Base-by-base conservation (phyloP, 92 coral and sea anemone genomes). In the Bergia sp. region DNA sequence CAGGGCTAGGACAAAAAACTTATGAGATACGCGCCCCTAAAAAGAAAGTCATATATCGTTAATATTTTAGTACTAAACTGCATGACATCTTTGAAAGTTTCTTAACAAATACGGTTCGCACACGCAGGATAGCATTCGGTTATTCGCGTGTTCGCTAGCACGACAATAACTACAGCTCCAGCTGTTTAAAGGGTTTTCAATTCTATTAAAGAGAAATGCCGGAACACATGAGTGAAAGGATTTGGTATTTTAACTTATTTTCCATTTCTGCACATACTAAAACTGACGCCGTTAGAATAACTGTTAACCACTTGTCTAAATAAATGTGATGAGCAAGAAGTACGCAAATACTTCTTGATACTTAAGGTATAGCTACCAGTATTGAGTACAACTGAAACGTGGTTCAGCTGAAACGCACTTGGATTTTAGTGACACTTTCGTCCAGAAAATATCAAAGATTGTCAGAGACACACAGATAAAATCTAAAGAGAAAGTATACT, bases 391-490 rank as follows among this genome's bases (percentile, higher is more conserved):
- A 29, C 29, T 29, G 29, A 29, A 61, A 23, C 29, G 3, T 61
- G 29, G 69, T 23, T 21, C 6, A 8, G 45, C 29, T 76, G 53
- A 76, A 75, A 41, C 2, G 23, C 29, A 41, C 4, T 39, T 41
- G 21, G 16, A 8, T 42, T 3, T 73, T 38, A 29, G 29, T 29
- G 29, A 29, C 29, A 29, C 76, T 71, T 38, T 5, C 37, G 53
- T 8, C 3, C 16, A 40, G 41, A 9, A 75, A 12, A 75, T 76
- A 10, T 44, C 47, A 18, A 18, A 11, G 23, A 50, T 76, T 76
- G 29, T 39, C 80, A 73, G 9, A 6, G 29, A 44, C 47, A 12
- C 37, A 76, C 80, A 76, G 80, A 76, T 76, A 76, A 76, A 76
- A 76, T 76, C 80, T 76, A 73, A 73, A 13, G 44, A 13, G 77